Conservation (phyloP, 2,888 invertebrate species). For the Troides helena region DNA sequence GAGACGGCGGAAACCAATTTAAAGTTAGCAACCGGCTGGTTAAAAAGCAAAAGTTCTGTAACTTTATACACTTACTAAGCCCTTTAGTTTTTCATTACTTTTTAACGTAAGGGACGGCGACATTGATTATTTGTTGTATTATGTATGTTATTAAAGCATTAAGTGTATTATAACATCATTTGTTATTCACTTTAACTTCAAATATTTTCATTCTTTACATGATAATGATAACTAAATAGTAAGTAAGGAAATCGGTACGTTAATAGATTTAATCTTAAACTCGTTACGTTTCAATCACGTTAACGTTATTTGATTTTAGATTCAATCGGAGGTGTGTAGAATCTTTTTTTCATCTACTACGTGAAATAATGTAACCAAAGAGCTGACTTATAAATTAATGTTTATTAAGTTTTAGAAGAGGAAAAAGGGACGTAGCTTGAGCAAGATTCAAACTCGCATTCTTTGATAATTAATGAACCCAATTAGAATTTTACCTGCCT, state of each 20-base stretch:
- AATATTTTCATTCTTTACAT: neutral
- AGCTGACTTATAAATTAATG: neutral
- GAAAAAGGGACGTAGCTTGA: neutral
- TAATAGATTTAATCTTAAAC: slow-evolving; percentile 1
- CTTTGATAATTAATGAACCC: slow-evolving; percentile 7
- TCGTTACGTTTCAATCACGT: neutral
- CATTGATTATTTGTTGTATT: neutral
- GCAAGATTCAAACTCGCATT: slow-evolving; percentile 1
- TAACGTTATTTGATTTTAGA: neutral
- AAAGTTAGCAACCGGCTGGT: slow-evolving; percentile 72
- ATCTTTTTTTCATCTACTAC: neutral
- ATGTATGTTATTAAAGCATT: neutral
- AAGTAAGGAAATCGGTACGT: neutral
- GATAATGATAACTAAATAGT: neutral
- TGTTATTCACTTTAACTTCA: neutral
- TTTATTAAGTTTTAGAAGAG: slow-evolving; percentile 2
- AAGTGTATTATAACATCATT: neutral
- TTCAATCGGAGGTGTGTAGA: neutral
- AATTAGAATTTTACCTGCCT: slow-evolving; percentile 3
- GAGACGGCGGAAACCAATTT: slow-evolving; percentile 69
- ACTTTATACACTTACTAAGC: slow-evolving; percentile 54
- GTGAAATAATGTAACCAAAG: neutral
- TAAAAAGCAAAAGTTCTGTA: slow-evolving; percentile 74
- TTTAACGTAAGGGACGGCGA: slow-evolving; percentile 42
- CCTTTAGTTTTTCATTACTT: slow-evolving; percentile 68